A percentile compares a stretch with the other conserved stretches of the same genome.
phyloP scores from a whole-genome alignment of 2,888 invertebrate genomes.

The Stenodera caucasica region DNA sequence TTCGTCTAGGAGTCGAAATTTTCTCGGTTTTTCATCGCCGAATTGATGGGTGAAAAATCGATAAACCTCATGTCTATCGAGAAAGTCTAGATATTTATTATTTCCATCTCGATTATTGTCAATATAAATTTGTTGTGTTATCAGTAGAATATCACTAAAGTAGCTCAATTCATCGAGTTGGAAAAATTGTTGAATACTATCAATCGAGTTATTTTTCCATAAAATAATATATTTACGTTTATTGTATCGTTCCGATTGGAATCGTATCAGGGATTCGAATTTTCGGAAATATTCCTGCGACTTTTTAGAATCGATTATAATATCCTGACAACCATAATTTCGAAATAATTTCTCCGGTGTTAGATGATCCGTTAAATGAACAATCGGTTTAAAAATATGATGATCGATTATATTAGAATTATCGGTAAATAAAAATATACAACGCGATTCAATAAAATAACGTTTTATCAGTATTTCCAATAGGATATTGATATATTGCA shows the following conservation, averaged over 20 bases:
- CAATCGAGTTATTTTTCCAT: neutral
- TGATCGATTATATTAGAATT: too few species aligned
- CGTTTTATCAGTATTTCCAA: neutral
- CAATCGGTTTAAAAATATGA: neutral
- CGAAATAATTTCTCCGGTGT: slow-evolving; percentile 1
- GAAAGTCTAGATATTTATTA: neutral
- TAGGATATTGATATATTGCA: too few species aligned
- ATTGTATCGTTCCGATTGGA: slow-evolving; percentile 7
- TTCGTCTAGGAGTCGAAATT: slow-evolving; percentile 25
- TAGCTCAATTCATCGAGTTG: slow-evolving; percentile 1
- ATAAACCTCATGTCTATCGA: neutral
- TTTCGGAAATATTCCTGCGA: neutral
- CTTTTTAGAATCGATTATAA: neutral
- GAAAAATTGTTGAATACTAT: neutral
- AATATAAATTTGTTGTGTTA: neutral
- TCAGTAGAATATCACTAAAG: slow-evolving; percentile 26
- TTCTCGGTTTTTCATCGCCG: neutral
- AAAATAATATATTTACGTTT: neutral
- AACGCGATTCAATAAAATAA: neutral
- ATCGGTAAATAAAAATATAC: neutral
- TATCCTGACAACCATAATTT: slow-evolving; percentile 12
- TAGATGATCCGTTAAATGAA: neutral
- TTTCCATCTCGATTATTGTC: neutral
- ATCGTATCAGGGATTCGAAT: neutral
- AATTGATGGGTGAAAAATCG: neutral